phyloP scores from a whole-genome alignment of 2,113 vertebrate species.

The Narcine bancroftii region DNA sequence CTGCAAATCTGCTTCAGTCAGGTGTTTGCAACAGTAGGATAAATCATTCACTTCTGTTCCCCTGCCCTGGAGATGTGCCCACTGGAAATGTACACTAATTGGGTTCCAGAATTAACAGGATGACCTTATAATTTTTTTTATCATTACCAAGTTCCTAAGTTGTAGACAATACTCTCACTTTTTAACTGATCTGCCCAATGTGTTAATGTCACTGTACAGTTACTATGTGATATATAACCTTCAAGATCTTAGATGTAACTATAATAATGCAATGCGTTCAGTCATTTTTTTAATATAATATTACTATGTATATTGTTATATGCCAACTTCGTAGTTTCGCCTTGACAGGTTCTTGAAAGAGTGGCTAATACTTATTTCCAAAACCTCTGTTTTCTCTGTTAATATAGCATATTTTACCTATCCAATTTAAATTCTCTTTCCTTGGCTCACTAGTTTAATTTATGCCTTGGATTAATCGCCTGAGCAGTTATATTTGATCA shows the following conservation, averaged over 20 bases:
- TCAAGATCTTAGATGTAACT: background rate
- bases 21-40: background rate
- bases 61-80: background rate
- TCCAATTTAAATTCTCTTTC: background rate
- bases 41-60: background rate
- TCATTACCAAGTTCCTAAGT: background rate
- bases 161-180: background rate
- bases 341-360: background rate
- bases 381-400: background rate
- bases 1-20: background rate
- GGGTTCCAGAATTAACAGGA: background rate
- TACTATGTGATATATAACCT: background rate
- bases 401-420: background rate
- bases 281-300: background rate
- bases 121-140: background rate
- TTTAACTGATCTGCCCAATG: background rate
- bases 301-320: background rate
- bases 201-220: background rate
- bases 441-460: background rate
- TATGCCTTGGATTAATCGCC: background rate
- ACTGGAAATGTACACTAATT: background rate
- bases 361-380: background rate
- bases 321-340: background rate
- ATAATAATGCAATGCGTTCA: background rate
- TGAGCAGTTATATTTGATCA: background rate